Evolutionary conservation across 92 coral and sea anemone genomes (phyloP), one percentile per base, ranked within the genome.

Genomic region (Plumapathes pennacea): DNA sequence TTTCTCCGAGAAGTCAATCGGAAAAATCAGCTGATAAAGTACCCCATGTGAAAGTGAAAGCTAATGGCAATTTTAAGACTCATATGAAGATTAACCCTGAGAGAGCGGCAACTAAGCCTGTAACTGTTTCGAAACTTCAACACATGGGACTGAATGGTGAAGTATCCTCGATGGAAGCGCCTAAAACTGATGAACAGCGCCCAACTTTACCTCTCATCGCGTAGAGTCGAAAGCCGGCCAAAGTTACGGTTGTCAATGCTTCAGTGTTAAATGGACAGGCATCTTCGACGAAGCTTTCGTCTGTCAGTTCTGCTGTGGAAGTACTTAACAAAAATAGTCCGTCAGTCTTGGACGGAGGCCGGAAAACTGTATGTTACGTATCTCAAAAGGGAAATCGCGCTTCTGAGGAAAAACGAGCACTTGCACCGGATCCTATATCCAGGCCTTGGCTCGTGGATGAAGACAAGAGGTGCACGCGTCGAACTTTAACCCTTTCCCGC

Each of bases 401-500:
- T 37, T 43, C 41, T 20, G 26, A 33, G 47, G 11, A 45, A 13
- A 67, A 60, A 46, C n/a, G n/a, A n/a, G n/a, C n/a, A n/a, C n/a
- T n/a, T 29, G 29, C 64, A 15, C 60, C 79, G 2, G 62, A 33
- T 33, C 68, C 71, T 11, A n/a, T n/a, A n/a, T n/a, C n/a, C n/a
- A 85, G 89, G 41, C 58, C 96, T 1, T 80, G 96, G 86, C 58
- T 92, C 43, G 34, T 89, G 38, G 81, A 88, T 54, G 94, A 89
- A 38, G 98, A 92, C 64, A 78, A 76, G 53, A 66, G 83, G 39
- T 92, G 87, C 29, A 80, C 74, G 1, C 88, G 88, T 57, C 98
- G 11, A 88, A 92, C 45, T 92, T 92, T 41, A 77, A 62, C 20
- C 98, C 98, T 3, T 92, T 92, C 36, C 96, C 98, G 10, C 96